Evolutionary conservation across 2,113 vertebrate genomes (phyloP).

Genomic region (Gasterosteus aculeatus): DNA sequence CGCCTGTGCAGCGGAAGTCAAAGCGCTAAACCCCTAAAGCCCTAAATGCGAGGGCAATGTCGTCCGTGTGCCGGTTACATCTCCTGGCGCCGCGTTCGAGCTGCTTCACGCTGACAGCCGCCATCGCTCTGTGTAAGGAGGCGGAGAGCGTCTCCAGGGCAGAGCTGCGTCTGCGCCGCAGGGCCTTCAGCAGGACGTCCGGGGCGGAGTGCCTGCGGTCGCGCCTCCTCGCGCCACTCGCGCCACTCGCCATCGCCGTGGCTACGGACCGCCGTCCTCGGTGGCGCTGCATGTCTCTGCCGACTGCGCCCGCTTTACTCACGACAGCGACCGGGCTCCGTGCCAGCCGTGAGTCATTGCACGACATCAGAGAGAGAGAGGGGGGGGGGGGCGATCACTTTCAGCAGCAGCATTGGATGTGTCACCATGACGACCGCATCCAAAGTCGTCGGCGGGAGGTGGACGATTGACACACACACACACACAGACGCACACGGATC

Average conservation of each 20-base stretch:
- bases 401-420: slow-evolving; percentile 79
- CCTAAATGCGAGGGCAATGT: background rate
- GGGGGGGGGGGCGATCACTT: slow-evolving; percentile 56
- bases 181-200: slow-evolving; percentile 77
- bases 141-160: slow-evolving; percentile 83
- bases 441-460: slow-evolving; percentile 71
- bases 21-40: background rate
- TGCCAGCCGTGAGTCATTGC: slow-evolving; percentile 59
- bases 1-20: background rate
- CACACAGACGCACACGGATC: slow-evolving; percentile 20
- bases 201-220: slow-evolving; percentile 84
- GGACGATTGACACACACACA: slow-evolving; percentile 20
- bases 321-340: slow-evolving; percentile 37
- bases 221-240: slow-evolving; percentile 72
- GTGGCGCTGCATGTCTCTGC: slow-evolving; percentile 74
- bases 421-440: slow-evolving; percentile 88
- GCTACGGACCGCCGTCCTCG: slow-evolving; percentile 68
- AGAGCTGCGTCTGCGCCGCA: slow-evolving; percentile 80
- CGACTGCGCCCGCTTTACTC: background rate
- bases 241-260: slow-evolving; percentile 75
- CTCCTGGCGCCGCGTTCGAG: slow-evolving; percentile 70
- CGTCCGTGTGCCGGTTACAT: slow-evolving; percentile 76
- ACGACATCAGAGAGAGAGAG: slow-evolving; percentile 57
- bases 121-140: slow-evolving; percentile 85
- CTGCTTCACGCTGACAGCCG: slow-evolving; percentile 81